Conservation (phyloP, 2,113 vertebrate species). For the Sinosuthora webbiana region DNA sequence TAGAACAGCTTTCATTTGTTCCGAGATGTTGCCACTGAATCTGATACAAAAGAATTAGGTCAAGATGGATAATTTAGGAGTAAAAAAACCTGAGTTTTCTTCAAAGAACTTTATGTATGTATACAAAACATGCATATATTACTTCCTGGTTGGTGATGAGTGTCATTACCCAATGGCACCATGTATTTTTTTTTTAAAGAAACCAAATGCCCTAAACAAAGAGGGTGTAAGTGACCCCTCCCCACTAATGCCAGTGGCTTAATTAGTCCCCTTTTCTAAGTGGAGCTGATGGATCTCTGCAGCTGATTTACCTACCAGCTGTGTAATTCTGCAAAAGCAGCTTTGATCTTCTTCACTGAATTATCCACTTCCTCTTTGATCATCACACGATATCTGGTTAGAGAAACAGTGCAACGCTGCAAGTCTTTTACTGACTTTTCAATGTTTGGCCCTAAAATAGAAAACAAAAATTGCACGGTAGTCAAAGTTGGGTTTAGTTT, state of each 20-base stretch:
- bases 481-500: background rate
- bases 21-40: background rate
- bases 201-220: background rate
- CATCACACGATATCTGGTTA: conserved; percentile 80
- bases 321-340: conserved; percentile 80
- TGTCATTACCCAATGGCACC: background rate
- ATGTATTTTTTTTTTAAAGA: background rate
- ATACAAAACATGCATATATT: background rate
- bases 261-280: background rate
- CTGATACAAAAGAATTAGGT: background rate
- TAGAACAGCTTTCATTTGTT: background rate
- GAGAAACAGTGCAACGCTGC: conserved; percentile 81
- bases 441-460: conserved; percentile 76
- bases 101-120: background rate
- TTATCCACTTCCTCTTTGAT: conserved; percentile 83
- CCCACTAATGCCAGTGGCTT: background rate
- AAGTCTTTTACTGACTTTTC: conserved; percentile 83
- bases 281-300: background rate
- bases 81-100: background rate
- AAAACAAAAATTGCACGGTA: background rate
- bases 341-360: conserved; percentile 84
- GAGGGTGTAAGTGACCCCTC: background rate
- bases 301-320: conserved; percentile 71
- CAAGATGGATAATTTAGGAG: background rate
- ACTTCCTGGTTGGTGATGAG: background rate